Conservation (phyloP, 1,140 invertebrate species). For the Cheumatopsyche charites region DNA sequence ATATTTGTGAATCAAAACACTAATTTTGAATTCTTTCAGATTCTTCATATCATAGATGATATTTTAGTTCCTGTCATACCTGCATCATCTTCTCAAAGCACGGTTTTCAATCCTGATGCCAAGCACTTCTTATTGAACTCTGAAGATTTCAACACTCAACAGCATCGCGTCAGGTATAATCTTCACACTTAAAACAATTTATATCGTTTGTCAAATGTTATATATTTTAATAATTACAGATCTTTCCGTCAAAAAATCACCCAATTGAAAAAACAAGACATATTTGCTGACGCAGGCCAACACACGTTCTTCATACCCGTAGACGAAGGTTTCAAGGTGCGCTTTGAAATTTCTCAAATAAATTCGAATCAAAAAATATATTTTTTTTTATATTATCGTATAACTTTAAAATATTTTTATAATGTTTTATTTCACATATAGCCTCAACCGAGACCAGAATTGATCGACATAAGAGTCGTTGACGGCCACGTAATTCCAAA, state of each 20-base stretch:
- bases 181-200: slow-evolving; percentile 21
- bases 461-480: slow-evolving; percentile 83
- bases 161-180: slow-evolving; percentile 66
- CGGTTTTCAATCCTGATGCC: slow-evolving; percentile 79
- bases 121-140: slow-evolving; percentile 77
- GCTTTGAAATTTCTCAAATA: no score
- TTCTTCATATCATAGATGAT: slow-evolving; percentile 82
- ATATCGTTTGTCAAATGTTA: not conserved
- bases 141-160: slow-evolving; percentile 73
- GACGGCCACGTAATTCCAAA: slow-evolving; percentile 90
- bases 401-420: no score
- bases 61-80: slow-evolving; percentile 75
- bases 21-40: slow-evolving; percentile 59
- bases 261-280: slow-evolving; percentile 70
- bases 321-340: slow-evolving; percentile 88
- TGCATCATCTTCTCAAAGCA: slow-evolving; percentile 61
- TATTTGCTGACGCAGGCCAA: slow-evolving; percentile 76
- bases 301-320: slow-evolving; percentile 90
- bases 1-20: no score
- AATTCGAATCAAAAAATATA: slow-evolving; percentile 33
- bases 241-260: slow-evolving; percentile 77
- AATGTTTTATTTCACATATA: slow-evolving; percentile 48
- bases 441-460: slow-evolving; percentile 69
- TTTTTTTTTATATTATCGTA: not conserved
- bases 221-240: slow-evolving; percentile 58